Conservation (phyloP, 2,797 vertebrate species). For the Mallotus villosus region DNA sequence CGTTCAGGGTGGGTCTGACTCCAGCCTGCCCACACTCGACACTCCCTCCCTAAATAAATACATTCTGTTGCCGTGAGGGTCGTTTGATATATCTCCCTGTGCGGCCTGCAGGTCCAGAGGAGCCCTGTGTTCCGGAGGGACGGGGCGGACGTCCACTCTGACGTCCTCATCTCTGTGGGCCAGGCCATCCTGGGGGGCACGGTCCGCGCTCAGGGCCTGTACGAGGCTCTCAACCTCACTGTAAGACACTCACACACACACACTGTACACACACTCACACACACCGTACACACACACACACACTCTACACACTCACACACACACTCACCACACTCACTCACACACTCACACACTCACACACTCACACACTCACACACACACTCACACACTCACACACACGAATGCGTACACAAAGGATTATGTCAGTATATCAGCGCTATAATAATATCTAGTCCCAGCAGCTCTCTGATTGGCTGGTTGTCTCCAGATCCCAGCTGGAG, state of each 20-base stretch:
- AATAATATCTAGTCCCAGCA: neutral
- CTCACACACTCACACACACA: neutral
- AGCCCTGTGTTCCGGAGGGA: constrained; percentile 91
- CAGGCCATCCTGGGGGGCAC: constrained; percentile 95
- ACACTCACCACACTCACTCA: no score
- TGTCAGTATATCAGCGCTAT: no score
- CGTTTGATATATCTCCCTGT: neutral
- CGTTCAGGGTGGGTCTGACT: constrained; percentile 79
- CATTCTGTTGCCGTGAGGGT: neutral
- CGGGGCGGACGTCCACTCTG: constrained; percentile 92
- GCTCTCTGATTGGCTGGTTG: neutral
- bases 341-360: neutral
- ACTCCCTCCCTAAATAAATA: no score
- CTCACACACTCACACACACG: fast-evolving
- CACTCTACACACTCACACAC: neutral
- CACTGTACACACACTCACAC: neutral
- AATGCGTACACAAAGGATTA: neutral
- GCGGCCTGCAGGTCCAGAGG: constrained; percentile 85
- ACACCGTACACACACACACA: no score
- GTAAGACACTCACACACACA: constrained; percentile 68
- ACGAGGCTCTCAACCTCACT: constrained; percentile 87
- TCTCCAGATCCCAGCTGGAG: constrained; percentile 87
- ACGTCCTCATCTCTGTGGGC: constrained; percentile 87
- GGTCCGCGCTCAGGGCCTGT: constrained; percentile 86
- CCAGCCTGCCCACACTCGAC: no score